Evolutionary conservation across 2,113 vertebrate species (phyloP).

Genomic region (Holacanthus passer): DNA sequence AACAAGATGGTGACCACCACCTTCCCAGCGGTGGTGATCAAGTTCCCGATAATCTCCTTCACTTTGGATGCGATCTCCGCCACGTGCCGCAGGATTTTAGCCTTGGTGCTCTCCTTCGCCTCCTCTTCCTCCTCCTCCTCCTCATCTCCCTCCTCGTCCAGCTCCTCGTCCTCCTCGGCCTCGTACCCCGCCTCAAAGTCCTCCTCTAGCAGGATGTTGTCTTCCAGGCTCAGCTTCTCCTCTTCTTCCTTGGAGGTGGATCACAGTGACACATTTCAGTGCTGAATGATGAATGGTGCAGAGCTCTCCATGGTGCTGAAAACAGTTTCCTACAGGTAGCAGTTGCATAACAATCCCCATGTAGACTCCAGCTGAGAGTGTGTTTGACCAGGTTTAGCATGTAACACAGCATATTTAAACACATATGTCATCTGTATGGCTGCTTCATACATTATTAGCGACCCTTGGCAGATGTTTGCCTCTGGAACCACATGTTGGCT

Average conservation of each 20-base stretch:
- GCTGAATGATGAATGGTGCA: constrained; percentile 26
- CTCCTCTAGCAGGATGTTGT: constrained; percentile 91
- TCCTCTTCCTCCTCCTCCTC: constrained; percentile 86
- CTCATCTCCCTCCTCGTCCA: constrained; percentile 79
- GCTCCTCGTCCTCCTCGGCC: constrained; percentile 82
- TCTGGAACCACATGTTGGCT: constrained; percentile 26
- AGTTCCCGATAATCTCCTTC: constrained; percentile 95
- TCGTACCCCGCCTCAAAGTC: constrained; percentile 90
- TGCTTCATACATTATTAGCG: not conserved
- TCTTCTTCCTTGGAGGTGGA: constrained; percentile 80
- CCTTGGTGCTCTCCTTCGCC: constrained; percentile 90
- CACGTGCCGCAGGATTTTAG: constrained; percentile 90
- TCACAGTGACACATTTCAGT: constrained; percentile 31
- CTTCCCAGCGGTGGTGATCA: constrained; percentile 97
- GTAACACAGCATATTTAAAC: constrained; percentile 1
- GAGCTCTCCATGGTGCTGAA: constrained; percentile 80
- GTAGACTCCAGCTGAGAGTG: not conserved
- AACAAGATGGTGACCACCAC: constrained; percentile 96
- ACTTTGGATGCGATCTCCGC: constrained; percentile 90
- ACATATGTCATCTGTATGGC: not conserved
- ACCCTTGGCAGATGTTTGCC: constrained; percentile 27
- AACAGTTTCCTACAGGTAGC: constrained; percentile 44
- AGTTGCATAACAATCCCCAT: not conserved
- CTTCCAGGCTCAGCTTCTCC: constrained; percentile 90
- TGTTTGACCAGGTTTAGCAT: not conserved